phyloP scores from a whole-genome alignment of 2,113 vertebrate genomes.

The Psittacus erithacus region DNA sequence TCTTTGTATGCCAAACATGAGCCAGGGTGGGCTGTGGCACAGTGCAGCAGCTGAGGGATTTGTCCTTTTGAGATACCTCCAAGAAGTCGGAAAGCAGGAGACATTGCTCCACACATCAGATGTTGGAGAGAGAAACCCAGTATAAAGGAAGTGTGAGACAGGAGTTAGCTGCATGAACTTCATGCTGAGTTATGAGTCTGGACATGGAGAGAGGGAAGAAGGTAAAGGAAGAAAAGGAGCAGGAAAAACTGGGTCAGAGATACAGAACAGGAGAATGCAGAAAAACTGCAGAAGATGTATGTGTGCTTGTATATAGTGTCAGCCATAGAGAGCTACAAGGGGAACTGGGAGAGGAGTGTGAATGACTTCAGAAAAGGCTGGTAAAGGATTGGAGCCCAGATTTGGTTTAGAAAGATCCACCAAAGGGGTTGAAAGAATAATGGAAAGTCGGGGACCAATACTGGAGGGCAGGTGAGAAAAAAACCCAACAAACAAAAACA shows the following conservation, averaged over 20 bases:
- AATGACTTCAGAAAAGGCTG: background rate
- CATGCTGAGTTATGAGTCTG: background rate
- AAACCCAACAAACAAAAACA: background rate
- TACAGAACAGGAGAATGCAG: background rate
- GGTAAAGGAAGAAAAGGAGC: background rate
- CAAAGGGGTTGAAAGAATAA: background rate
- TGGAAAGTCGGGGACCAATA: background rate
- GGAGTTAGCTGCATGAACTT: background rate
- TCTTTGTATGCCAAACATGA: background rate
- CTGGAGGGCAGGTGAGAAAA: background rate
- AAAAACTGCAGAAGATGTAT: background rate
- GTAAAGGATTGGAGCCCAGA: background rate
- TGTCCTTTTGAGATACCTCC: background rate
- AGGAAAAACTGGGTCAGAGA: background rate
- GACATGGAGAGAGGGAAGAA: background rate
- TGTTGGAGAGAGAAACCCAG: fast-evolving
- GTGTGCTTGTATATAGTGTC: background rate
- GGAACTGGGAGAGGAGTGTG: fast-evolving
- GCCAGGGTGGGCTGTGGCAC: background rate
- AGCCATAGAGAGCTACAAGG: background rate
- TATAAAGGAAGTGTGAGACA: background rate
- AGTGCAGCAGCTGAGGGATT: background rate
- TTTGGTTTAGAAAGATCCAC: background rate
- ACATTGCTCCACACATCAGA: background rate
- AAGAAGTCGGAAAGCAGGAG: background rate